Evolutionary conservation across 2,888 invertebrate species (phyloP).

Genomic region (Timema podura): DNA sequence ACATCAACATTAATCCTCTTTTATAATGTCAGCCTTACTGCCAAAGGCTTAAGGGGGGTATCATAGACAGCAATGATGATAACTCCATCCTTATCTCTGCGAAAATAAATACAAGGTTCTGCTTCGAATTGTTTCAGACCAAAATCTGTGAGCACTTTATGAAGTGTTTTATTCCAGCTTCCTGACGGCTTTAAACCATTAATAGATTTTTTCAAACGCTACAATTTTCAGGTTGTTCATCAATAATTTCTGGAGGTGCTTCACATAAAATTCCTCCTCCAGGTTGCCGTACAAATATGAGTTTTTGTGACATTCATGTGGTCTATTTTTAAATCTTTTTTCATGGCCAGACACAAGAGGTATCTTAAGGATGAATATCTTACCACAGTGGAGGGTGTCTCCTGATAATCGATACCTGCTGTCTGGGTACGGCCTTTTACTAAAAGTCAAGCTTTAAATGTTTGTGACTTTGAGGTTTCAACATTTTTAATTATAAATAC

Average conservation of each 20-base stretch:
- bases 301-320: background rate
- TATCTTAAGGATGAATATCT: background rate
- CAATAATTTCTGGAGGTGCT: background rate
- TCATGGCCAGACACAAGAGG: background rate
- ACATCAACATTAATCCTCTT: too few species aligned
- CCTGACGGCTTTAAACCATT: background rate
- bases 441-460: too few species aligned
- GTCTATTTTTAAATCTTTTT: background rate
- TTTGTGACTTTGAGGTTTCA: too few species aligned
- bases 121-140: background rate
- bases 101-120: background rate
- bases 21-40: too few species aligned
- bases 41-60: too few species aligned
- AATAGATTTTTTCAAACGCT: background rate
- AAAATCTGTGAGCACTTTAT: background rate
- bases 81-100: background rate
- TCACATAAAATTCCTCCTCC: background rate
- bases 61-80: background rate
- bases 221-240: background rate
- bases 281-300: background rate
- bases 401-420: too few species aligned
- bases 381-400: too few species aligned
- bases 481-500: too few species aligned
- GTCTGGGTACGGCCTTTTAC: too few species aligned
- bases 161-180: background rate